These are phyloP conservation scores for Malurus alboscapulatus DNA, from an alignment of 2,113 vertebrate species.

Conservation along the genomic window DNA sequence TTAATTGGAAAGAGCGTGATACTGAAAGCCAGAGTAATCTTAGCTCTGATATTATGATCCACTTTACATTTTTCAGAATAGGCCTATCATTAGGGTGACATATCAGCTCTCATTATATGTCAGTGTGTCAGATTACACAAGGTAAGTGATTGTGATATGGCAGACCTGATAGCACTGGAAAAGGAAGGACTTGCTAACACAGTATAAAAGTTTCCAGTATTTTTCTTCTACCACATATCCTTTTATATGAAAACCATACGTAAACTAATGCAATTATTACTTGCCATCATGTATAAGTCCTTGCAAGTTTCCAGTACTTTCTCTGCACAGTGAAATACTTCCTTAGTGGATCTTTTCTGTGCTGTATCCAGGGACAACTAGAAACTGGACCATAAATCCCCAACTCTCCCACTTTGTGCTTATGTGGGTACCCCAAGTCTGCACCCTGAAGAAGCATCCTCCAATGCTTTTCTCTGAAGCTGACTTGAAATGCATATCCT, in stretches of 20 bases:
- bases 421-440: not conserved
- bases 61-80: constrained; percentile 18
- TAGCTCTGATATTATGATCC: not conserved
- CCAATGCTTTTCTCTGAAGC: not conserved
- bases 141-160: not conserved
- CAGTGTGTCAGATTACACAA: constrained; percentile 4
- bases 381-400: not conserved
- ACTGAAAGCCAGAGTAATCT: not conserved
- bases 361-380: not conserved
- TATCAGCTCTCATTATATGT: constrained; percentile 29
- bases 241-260: not conserved
- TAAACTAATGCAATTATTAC: not conserved
- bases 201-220: not conserved
- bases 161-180: not conserved
- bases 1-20: not conserved
- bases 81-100: not conserved
- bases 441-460: not conserved
- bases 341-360: not conserved
- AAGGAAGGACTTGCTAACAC: not conserved
- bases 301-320: not conserved
- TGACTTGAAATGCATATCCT: not conserved
- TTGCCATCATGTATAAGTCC: not conserved
- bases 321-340: not conserved
- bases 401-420: not conserved
- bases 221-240: not conserved